phyloP scores from a whole-genome alignment of 2,888 invertebrate species.

The Antitype chi region DNA sequence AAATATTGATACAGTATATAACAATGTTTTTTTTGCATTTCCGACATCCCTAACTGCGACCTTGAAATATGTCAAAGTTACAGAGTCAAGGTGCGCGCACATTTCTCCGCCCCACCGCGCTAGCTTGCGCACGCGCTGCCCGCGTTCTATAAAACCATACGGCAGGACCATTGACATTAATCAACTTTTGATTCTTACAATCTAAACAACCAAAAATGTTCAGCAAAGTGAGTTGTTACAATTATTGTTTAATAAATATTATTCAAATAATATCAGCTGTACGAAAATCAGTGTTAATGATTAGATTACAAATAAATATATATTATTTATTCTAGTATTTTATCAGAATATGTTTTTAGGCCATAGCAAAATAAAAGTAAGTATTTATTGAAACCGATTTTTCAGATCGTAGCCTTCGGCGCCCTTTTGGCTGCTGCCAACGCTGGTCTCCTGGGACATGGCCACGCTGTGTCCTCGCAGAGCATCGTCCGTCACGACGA shows the following conservation, averaged over 20 bases:
- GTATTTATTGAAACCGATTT: not conserved
- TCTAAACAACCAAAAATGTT: constrained; percentile 80
- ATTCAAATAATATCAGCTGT: not conserved
- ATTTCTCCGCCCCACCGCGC: constrained; percentile 82
- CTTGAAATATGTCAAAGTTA: constrained; percentile 80
- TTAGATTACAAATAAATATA: not conserved
- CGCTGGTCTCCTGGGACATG: constrained; percentile 70
- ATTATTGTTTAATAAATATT: not conserved
- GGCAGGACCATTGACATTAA: constrained; percentile 76
- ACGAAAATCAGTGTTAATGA: not conserved
- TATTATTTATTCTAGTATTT: not conserved
- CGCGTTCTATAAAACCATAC: constrained; percentile 83
- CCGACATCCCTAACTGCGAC: constrained; percentile 60
- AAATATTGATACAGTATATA: not conserved
- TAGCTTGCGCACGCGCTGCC: constrained; percentile 61
- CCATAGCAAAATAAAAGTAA: not conserved
- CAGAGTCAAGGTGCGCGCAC: constrained; percentile 78
- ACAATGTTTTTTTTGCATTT: not conserved
- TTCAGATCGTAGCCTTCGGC: constrained; percentile 64
- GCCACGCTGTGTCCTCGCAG: constrained; percentile 80
- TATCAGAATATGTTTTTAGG: not conserved
- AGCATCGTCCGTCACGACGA: constrained; percentile 76
- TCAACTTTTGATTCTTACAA: constrained; percentile 78
- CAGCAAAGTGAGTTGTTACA: constrained; percentile 79
- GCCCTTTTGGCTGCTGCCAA: constrained; percentile 71